Evolutionary conservation across 2,888 invertebrate species (phyloP).

Genomic region (Catocala sponsa): DNA sequence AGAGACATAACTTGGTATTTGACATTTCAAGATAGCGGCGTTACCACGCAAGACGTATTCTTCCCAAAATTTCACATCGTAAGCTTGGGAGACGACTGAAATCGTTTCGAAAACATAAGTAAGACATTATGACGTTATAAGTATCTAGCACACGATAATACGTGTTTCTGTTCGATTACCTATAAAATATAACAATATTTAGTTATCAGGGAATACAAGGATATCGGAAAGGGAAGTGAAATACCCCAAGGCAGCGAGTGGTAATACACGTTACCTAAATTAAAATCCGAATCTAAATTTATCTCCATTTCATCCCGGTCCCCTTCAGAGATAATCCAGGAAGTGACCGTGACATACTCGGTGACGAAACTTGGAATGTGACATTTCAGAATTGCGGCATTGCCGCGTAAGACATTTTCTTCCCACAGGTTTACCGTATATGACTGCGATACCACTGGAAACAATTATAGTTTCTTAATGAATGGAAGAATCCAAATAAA

Average conservation of each 20-base stretch:
- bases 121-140: not conserved
- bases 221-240: slow-evolving; percentile 34
- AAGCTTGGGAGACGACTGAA: slow-evolving; percentile 96
- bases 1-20: slow-evolving; percentile 97
- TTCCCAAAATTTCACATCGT: slow-evolving; percentile 97
- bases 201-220: slow-evolving; percentile 11
- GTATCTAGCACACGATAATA: too few species aligned
- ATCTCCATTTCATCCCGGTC: slow-evolving; percentile 86
- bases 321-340: slow-evolving; percentile 93
- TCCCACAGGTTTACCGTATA: slow-evolving; percentile 97
- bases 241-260: slow-evolving; percentile 23
- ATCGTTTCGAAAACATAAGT: slow-evolving; percentile 56
- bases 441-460: slow-evolving; percentile 95
- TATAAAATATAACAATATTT: not conserved
- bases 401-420: slow-evolving; percentile 96
- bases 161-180: not conserved
- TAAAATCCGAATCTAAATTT: slow-evolving; percentile 77
- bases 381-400: slow-evolving; percentile 96
- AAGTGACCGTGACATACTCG: slow-evolving; percentile 95
- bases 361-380: slow-evolving; percentile 97
- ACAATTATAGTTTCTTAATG: not conserved
- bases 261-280: slow-evolving; percentile 71
- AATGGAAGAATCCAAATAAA: not conserved
- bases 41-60: slow-evolving; percentile 97
- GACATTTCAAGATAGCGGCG: slow-evolving; percentile 96